Evolutionary conservation across 2,797 vertebrate genomes (phyloP).

Genomic region (Malurus splendens): DNA sequence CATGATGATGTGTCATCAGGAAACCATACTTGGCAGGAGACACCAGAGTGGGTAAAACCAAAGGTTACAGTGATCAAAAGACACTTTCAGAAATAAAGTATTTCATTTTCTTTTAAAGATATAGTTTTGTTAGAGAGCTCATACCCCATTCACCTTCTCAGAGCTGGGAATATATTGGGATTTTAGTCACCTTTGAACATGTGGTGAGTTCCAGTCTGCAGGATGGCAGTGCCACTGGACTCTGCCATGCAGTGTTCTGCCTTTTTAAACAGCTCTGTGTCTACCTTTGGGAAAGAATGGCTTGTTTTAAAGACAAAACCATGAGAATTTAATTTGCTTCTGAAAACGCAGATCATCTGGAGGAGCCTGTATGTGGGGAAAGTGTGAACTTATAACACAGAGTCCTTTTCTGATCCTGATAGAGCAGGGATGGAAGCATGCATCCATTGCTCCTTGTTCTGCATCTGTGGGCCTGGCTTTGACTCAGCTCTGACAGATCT

Average conservation of each 20-base stretch:
- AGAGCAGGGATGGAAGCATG: rapidly evolving
- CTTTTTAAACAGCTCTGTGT: background rate
- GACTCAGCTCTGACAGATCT: background rate
- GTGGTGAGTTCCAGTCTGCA: background rate
- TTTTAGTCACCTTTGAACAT: background rate
- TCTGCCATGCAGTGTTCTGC: background rate
- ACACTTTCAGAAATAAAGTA: background rate
- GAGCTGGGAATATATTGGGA: background rate
- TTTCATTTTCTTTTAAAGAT: background rate
- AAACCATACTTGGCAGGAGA: background rate
- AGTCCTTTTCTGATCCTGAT: background rate
- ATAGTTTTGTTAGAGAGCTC: background rate
- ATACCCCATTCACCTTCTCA: background rate
- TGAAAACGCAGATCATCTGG: background rate
- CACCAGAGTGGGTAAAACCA: background rate
- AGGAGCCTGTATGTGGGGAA: background rate
- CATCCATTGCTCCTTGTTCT: background rate
- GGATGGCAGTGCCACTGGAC: background rate
- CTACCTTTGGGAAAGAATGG: background rate
- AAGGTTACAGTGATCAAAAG: background rate
- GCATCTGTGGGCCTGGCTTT: rapidly evolving
- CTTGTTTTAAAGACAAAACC: background rate
- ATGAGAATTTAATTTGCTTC: background rate
- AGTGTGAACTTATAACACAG: background rate
- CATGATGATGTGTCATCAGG: background rate